phyloP scores from a whole-genome alignment of 2,888 invertebrate species.

The Lamellibrachia satsuma region DNA sequence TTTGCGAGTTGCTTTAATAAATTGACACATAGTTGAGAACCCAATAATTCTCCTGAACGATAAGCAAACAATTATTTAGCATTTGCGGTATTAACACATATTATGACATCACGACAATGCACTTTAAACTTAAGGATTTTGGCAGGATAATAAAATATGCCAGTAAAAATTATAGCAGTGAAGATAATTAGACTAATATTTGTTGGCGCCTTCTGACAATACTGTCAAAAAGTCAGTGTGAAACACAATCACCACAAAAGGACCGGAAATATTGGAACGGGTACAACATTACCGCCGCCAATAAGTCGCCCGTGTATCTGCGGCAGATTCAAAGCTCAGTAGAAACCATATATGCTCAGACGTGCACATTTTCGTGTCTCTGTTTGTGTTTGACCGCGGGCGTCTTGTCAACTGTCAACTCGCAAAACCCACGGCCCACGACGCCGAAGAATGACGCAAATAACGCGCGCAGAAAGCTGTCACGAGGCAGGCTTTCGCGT shows the following conservation, averaged over 20 bases:
- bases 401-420: background rate
- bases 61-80: too few species aligned
- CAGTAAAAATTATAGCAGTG: background rate
- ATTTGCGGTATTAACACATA: background rate
- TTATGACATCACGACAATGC: background rate
- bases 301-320: background rate
- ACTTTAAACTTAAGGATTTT: background rate
- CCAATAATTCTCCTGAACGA: too few species aligned
- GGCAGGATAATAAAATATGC: background rate
- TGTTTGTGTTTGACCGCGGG: slow-evolving; percentile 17
- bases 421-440: background rate
- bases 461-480: background rate
- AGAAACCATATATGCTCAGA: background rate
- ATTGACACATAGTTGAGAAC: too few species aligned
- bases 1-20: too few species aligned
- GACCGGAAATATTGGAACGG: background rate
- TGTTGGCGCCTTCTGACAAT: background rate
- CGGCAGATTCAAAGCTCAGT: background rate
- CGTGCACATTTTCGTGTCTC: background rate
- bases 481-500: background rate
- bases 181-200: background rate
- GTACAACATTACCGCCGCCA: background rate
- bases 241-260: background rate
- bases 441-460: background rate
- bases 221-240: background rate